phyloP scores from a whole-genome alignment of 2,888 invertebrate species.

The Drosophila engyochracea region DNA sequence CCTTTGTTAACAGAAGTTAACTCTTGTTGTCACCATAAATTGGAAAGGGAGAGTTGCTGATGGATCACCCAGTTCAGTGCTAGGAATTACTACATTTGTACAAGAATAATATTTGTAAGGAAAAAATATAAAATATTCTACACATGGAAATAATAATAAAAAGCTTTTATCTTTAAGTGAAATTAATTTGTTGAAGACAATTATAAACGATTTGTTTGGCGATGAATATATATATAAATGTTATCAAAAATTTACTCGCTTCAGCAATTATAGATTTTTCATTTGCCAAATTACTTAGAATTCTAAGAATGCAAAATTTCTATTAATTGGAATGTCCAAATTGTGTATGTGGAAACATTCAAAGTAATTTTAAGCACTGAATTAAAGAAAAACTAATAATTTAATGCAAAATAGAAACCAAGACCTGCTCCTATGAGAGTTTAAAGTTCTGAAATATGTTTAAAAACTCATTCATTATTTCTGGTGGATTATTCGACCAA shows the following conservation, averaged over 20 bases:
- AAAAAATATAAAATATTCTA: neutral
- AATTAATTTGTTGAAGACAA: neutral
- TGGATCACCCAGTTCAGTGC: conserved; percentile 20
- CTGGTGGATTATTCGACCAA: neutral
- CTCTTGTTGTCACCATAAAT: conserved; percentile 2
- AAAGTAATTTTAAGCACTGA: neutral
- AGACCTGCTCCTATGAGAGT: neutral
- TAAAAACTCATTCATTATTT: neutral
- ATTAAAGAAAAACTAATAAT: neutral
- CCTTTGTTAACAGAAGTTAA: conserved; percentile 15
- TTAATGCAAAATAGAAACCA: neutral
- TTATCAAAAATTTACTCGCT: neutral
- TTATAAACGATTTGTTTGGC: neutral
- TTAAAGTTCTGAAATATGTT: neutral
- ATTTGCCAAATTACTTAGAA: neutral
- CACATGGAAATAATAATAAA: conserved; percentile 10
- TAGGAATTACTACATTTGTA: neutral
- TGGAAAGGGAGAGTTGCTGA: conserved; percentile 12
- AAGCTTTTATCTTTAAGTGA: neutral
- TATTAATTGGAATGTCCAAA: neutral
- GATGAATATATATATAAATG: neutral
- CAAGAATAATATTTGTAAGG: neutral
- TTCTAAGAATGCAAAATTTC: neutral
- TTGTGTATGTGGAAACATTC: neutral
- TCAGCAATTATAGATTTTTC: neutral